These are phyloP conservation scores for Drosophila lacertosa DNA, from an alignment of 1,140 invertebrate genomes.

Conservation along the genomic window DNA sequence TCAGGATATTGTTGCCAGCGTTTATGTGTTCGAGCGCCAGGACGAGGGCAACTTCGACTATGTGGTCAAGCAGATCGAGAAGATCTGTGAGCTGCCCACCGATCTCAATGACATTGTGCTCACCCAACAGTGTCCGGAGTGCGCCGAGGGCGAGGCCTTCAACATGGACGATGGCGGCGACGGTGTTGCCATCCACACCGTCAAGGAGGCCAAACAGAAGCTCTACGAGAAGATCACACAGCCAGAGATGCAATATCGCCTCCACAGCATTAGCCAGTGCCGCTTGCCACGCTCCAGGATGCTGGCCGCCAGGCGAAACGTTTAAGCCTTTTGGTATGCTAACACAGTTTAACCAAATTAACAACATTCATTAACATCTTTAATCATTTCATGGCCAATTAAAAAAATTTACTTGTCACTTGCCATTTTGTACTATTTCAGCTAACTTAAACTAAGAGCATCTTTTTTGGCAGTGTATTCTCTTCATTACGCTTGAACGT, in stretches of 20 bases:
- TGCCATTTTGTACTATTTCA: too few relatives aligned
- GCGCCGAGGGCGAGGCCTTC: slow-evolving; percentile 76
- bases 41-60: slow-evolving; percentile 50
- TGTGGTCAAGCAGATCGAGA: slow-evolving; percentile 71
- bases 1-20: slow-evolving; percentile 64
- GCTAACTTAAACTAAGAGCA: too few relatives aligned
- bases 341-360: too few relatives aligned
- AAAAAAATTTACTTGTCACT: background rate
- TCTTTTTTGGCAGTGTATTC: too few relatives aligned
- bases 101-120: slow-evolving; percentile 71
- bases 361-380: too few relatives aligned
- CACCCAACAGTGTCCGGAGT: slow-evolving; percentile 77
- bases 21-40: slow-evolving; percentile 64
- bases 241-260: slow-evolving; percentile 78
- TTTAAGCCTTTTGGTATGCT: too few relatives aligned
- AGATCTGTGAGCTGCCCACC: slow-evolving; percentile 67
- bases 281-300: slow-evolving; percentile 67
- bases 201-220: slow-evolving; percentile 65
- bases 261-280: slow-evolving; percentile 75
- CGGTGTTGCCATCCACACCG: slow-evolving; percentile 60
- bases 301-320: slow-evolving; percentile 64
- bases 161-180: slow-evolving; percentile 74
- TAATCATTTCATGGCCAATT: slow-evolving; percentile 3
- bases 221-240: slow-evolving; percentile 75
- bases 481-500: too few relatives aligned